These are phyloP conservation scores for Dryocosmus kuriphilus DNA, from an alignment of 2,888 invertebrate genomes.

Conservation along the genomic window DNA sequence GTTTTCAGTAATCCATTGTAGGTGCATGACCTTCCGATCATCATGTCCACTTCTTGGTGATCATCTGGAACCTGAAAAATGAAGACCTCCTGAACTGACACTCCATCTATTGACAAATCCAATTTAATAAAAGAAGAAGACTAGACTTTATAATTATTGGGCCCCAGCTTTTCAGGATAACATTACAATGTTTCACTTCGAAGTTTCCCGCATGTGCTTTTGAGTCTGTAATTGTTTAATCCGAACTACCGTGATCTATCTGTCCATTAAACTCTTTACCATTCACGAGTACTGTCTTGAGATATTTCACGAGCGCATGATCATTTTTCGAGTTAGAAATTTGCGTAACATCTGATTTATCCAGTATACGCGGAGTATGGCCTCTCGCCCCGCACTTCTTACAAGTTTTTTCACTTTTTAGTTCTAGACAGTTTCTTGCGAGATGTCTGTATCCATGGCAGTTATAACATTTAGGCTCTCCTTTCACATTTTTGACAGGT, in stretches of 20 bases:
- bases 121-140: neutral
- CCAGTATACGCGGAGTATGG: neutral
- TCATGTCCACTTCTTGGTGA: conserved; percentile 2
- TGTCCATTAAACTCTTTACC: too few species aligned
- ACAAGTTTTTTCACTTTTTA: neutral
- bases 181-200: too few species aligned
- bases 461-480: too few species aligned
- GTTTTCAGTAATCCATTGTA: neutral
- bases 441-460: neutral
- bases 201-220: too few species aligned
- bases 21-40: neutral
- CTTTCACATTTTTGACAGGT: too few species aligned
- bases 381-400: neutral
- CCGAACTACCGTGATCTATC: neutral
- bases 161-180: neutral
- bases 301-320: too few species aligned
- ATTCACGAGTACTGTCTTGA: too few species aligned
- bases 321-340: too few species aligned
- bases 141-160: neutral
- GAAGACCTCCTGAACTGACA: neutral
- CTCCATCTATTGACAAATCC: neutral
- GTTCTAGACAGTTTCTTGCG: neutral
- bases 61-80: neutral
- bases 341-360: neutral
- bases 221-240: neutral